A percentile compares a stretch with the other conserved stretches of the same genome.
phyloP scores from a whole-genome alignment of 1,140 invertebrate species.

The Pantala flavescens region DNA sequence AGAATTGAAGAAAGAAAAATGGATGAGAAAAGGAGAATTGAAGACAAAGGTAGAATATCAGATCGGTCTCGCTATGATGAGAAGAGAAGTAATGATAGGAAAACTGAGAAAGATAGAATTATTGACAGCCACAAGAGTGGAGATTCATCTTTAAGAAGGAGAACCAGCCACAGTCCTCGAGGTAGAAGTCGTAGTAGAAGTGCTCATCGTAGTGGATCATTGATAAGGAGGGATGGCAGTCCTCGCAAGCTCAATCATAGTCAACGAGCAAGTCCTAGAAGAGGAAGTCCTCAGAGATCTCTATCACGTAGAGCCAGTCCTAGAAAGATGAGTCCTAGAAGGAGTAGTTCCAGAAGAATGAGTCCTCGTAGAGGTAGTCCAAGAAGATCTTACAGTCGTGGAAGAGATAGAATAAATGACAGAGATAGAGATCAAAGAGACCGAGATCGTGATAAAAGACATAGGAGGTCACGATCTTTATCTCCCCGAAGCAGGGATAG shows the following conservation, averaged over 20 bases:
- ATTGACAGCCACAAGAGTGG: slow-evolving; percentile 12
- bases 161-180: background rate
- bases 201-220: background rate
- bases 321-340: background rate
- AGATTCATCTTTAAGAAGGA: background rate
- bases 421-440: slow-evolving; percentile 28
- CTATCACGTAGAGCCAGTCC: background rate
- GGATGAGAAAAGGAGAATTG: slow-evolving; percentile 26
- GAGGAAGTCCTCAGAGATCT: background rate
- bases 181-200: slow-evolving; percentile 1
- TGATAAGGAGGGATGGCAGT: background rate
- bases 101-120: slow-evolving; percentile 30
- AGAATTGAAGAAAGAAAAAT: slow-evolving; percentile 29
- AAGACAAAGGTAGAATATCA: slow-evolving; percentile 35
- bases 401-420: slow-evolving; percentile 29
- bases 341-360: background rate
- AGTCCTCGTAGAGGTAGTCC: slow-evolving; percentile 28
- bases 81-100: slow-evolving; percentile 31
- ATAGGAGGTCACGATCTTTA: slow-evolving; percentile 32
- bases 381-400: slow-evolving; percentile 28
- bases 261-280: background rate
- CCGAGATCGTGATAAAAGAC: slow-evolving; percentile 21
- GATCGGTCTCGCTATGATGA: slow-evolving; percentile 32
- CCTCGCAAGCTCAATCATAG: background rate
- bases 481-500: slow-evolving; percentile 32